phyloP scores from a whole-genome alignment of 1,140 invertebrate genomes.

The Aphelinus certus region DNA sequence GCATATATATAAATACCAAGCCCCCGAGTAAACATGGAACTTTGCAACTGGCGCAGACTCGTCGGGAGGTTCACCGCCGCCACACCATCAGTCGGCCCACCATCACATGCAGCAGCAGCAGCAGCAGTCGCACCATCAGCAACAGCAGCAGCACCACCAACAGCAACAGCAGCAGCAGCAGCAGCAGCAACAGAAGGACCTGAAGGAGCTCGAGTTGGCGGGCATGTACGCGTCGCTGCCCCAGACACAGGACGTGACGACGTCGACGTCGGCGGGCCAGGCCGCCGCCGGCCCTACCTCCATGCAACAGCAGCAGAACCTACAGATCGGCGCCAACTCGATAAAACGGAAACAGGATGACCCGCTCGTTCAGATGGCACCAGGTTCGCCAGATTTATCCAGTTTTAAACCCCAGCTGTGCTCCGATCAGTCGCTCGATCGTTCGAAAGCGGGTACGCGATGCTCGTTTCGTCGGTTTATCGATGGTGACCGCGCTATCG shows the following conservation, averaged over 20 bases:
- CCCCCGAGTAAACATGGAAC: not conserved
- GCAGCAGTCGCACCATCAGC: constrained; percentile 47
- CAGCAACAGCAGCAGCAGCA: constrained; percentile 56
- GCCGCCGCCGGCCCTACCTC: not conserved
- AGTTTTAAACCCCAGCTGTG: too few species aligned
- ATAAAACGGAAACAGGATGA: constrained; percentile 61
- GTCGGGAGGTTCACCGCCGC: constrained; percentile 44
- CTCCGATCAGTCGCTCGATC: not conserved
- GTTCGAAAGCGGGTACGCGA: not conserved
- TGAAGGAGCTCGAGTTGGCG: constrained; percentile 60
- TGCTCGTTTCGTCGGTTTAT: too few species aligned
- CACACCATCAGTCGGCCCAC: constrained; percentile 54
- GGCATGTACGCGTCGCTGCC: constrained; percentile 62
- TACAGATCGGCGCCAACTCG: constrained; percentile 57
- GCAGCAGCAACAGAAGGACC: constrained; percentile 60
- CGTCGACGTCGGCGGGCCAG: constrained; percentile 51
- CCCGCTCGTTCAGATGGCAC: constrained; percentile 55
- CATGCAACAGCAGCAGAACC: constrained; percentile 48
- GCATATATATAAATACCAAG: not conserved
- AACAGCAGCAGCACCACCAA: constrained; percentile 54
- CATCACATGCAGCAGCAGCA: constrained; percentile 54
- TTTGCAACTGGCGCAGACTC: constrained; percentile 9
- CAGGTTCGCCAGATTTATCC: constrained; percentile 45
- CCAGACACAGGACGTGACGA: constrained; percentile 60
- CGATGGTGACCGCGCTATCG: too few species aligned